These are phyloP conservation scores for Drosophila glabriapex DNA, from an alignment of 2,888 invertebrate species.

Conservation along the genomic window DNA sequence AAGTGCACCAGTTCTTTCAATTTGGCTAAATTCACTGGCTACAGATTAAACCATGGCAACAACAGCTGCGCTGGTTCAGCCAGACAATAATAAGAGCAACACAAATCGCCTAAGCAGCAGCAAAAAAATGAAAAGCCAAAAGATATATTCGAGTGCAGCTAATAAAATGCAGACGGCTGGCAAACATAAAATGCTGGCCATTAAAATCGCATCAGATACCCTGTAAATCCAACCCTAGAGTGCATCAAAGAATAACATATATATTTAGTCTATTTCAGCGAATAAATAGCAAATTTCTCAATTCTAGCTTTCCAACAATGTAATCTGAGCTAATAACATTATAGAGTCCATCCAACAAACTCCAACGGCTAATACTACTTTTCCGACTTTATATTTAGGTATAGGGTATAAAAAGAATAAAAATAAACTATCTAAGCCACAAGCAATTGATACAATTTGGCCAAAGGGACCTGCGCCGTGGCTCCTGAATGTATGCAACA, in stretches of 20 bases:
- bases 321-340: not conserved
- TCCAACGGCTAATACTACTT: not conserved
- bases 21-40: not conserved
- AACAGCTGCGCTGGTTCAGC: conserved; percentile 15
- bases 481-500: conserved; percentile 18
- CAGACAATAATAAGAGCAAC: conserved; percentile 5
- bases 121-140: not conserved
- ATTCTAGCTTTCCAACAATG: not conserved
- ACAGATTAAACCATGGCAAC: conserved; percentile 16
- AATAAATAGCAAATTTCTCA: not conserved
- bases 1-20: conserved; percentile 7
- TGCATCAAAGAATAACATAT: not conserved
- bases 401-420: not conserved
- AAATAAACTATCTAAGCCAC: not conserved
- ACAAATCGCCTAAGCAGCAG: conserved; percentile 4
- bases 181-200: conserved; percentile 19
- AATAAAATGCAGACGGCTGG: conserved; percentile 37
- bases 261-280: not conserved
- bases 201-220: conserved; percentile 28
- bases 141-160: conserved; percentile 25
- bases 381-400: not conserved
- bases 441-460: conserved; percentile 24
- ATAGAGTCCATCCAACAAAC: not conserved
- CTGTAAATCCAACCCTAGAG: not conserved
- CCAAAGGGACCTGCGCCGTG: not conserved